Base-by-base conservation (phyloP, 2,888 invertebrate genomes). In the Onchidella celtica region DNA sequence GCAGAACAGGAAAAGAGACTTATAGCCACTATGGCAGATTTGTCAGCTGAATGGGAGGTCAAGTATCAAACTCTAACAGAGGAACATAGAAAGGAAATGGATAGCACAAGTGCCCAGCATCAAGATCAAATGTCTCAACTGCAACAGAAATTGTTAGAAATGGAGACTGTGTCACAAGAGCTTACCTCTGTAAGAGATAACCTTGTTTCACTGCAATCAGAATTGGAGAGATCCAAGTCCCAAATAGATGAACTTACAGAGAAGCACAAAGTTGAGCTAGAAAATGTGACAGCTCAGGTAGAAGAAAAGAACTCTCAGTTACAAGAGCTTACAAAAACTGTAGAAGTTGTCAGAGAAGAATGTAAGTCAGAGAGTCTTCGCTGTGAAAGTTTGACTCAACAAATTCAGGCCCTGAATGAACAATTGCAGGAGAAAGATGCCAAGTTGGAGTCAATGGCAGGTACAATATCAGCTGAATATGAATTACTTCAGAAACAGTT, bases 1-100 rank as follows among this genome's bases (percentile, higher is more conserved):
- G 68, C 68, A 40, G 87, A 89, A 34, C 73, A 85, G 14, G 84
- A 85, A 57, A 87, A 87, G 38, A 82, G 81, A 29, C 87, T 89
- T 72, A 27, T 40, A 24, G 3, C 36, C 17, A 57, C 63, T 4
- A 9, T 86, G 57, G 66, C 73, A 9, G 74, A 83, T 34, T 57
- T 59, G 0, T 32, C 32, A 3, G 29, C 70, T 36, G 82, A 85
- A 11, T 74, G 73, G 66, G 81, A 85, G n/a, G 57, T 29, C n/a
- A 77, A 63, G 55, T 59, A 32, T 29, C 36, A 63, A 27, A n/a
- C n/a, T 9, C 21, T 69, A 29, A 65, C 29, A 55, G 72, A 68
- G 32, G 65, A 72, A 11, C 79, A 81, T 34, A 36, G 32, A 27
- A 29, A 65, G 27, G 38, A 77, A 34, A 14, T 85, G 59, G 73